Evolutionary conservation across 2,888 invertebrate species (phyloP).

Genomic region (Bellardia bayeri): DNA sequence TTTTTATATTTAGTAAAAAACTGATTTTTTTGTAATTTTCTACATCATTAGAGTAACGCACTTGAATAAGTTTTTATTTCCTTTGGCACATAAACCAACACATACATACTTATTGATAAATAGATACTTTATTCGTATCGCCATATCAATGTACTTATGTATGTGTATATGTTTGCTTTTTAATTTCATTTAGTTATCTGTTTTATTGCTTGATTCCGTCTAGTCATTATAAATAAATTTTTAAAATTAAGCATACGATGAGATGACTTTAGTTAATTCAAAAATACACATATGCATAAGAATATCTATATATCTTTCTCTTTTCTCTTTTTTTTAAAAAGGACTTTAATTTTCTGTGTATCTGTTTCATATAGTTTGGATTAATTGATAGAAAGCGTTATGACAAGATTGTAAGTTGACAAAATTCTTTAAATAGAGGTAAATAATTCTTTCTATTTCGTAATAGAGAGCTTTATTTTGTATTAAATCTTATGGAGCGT

Average conservation of each 20-base stretch:
- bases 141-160: background rate
- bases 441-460: no score
- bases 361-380: no score
- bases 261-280: background rate
- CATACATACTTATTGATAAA: slow-evolving; percentile 4
- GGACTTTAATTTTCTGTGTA: no score
- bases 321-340: no score
- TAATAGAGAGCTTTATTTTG: no score
- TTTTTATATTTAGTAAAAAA: background rate
- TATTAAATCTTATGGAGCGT: no score
- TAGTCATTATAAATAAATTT: slow-evolving; percentile 9
- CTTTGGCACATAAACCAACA: background rate
- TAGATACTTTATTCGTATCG: background rate
- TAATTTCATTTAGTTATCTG: background rate
- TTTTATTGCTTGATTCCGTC: slow-evolving; percentile 7
- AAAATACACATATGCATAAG: background rate
- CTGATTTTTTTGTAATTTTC: slow-evolving; percentile 77
- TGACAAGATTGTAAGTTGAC: no score
- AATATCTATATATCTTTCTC: no score
- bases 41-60: slow-evolving; percentile 79
- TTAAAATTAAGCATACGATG: background rate
- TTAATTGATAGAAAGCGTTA: no score
- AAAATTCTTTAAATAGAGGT: no score
- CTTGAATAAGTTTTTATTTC: slow-evolving; percentile 76
- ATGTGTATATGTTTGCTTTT: background rate